phyloP scores from a whole-genome alignment of 2,888 invertebrate genomes.

The Ephialtes manifestator region DNA sequence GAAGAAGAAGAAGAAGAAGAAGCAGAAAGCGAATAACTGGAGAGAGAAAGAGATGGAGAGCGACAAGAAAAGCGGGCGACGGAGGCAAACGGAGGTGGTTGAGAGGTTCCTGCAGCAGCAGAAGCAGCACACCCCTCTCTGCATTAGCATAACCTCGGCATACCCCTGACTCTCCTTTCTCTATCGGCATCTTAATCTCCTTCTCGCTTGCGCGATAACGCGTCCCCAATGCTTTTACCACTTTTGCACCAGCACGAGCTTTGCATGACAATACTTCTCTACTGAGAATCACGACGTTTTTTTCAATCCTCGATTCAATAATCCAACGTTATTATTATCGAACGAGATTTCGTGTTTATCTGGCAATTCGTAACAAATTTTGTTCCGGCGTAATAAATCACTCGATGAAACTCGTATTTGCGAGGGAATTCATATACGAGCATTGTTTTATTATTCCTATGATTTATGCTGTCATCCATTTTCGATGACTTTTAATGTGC shows the following conservation, averaged over 20 bases:
- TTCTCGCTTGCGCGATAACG: slow-evolving; percentile 77
- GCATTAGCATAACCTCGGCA: slow-evolving; percentile 80
- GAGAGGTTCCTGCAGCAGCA: slow-evolving; percentile 47
- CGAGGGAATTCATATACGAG: too few relatives aligned
- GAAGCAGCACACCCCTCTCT: slow-evolving; percentile 38
- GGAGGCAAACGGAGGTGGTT: slow-evolving; percentile 51
- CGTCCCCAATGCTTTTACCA: slow-evolving; percentile 60
- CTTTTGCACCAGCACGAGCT: slow-evolving; percentile 51
- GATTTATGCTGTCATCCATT: too few relatives aligned
- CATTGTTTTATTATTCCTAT: too few relatives aligned
- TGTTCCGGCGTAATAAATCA: background rate
- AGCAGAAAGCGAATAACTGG: background rate
- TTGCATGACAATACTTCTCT: slow-evolving; percentile 56
- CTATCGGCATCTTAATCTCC: slow-evolving; percentile 84
- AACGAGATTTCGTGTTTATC: background rate
- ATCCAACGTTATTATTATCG: slow-evolving; percentile 15
- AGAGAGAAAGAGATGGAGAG: slow-evolving; percentile 5
- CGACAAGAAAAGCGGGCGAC: slow-evolving; percentile 31
- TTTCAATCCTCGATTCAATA: slow-evolving; percentile 26
- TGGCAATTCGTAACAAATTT: background rate
- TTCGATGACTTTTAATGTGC: too few relatives aligned
- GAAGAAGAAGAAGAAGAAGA: slow-evolving; percentile 38
- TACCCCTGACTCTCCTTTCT: slow-evolving; percentile 74
- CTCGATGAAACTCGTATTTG: too few relatives aligned
- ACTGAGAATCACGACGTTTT: slow-evolving; percentile 32